Evolutionary conservation across 1,140 invertebrate genomes (phyloP), one percentile per base, ranked within the genome.

Genomic region (Nylanderia fulva): DNA sequence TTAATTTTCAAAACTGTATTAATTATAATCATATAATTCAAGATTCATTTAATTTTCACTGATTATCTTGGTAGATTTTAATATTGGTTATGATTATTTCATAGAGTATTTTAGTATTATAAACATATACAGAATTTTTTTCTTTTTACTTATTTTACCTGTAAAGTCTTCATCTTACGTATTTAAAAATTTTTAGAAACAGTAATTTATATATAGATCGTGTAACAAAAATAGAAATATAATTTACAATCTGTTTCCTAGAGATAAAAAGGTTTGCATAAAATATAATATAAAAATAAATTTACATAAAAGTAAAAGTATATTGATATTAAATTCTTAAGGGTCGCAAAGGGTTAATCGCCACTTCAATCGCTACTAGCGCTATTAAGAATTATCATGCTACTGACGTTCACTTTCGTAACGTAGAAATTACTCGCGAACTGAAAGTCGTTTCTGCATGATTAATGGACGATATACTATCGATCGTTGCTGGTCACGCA

Each of bases 381-480:
- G 68, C 45, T 27, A 58, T 80, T 42, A 71, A 42, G 52, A 69
- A 80, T 69, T 69, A 66, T 52, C 48, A 29, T 39, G 33, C 21
- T 6, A 33, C 45, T 68, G 33, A 68, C 64, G 29, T 39, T 69
- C 64, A 27, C 33, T 80, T 71, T 58, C 24, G 5, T 79, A 79
- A 79, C 42, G 21, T 18, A 15, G 24, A 29, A 24, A 33, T 80
- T 80, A 56, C 33, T 8, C 45, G 21, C 63, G 77, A 80, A 80
- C 58, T 58, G 48, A 71, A 80, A 80, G 36, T 80, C 36, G 48
- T 71, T 58, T 7, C 42, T 21, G 21, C 33, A 21, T 68, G 64
- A 80, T 80, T 80, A 80, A 71, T 71, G 48, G 36, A 71, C 18
- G 64, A 80, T 58, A 80, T 54, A 21, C 33, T 71, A 56, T 80